Conservation (phyloP, 2,797 vertebrate genomes). For the Chelon auratus region DNA sequence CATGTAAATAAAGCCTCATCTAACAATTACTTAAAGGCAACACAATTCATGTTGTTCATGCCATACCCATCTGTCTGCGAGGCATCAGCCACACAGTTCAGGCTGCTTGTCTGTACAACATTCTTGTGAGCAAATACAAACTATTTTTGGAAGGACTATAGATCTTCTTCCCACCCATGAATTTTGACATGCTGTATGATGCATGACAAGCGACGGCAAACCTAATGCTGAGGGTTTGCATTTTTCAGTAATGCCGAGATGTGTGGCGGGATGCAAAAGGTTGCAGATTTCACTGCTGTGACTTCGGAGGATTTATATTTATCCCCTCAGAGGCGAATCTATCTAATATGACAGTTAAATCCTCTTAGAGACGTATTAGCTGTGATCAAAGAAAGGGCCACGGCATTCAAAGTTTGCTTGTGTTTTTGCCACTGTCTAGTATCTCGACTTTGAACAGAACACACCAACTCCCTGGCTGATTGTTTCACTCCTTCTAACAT, state of each 20-base stretch:
- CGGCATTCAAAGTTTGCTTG: slow-evolving; percentile 45
- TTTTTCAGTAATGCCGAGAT: slow-evolving; percentile 49
- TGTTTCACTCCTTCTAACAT: slow-evolving; percentile 6
- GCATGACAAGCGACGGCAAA: slow-evolving; percentile 36
- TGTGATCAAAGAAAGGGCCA: slow-evolving; percentile 75
- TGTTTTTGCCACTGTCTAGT: slow-evolving; percentile 40
- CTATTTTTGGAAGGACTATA: slow-evolving; percentile 16
- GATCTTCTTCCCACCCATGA: slow-evolving; percentile 32
- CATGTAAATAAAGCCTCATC: background rate
- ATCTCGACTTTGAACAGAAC: slow-evolving; percentile 42
- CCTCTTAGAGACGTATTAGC: slow-evolving; percentile 72
- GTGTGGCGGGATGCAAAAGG: slow-evolving; percentile 56
- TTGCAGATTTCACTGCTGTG: slow-evolving; percentile 64
- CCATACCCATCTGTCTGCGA: slow-evolving; percentile 5
- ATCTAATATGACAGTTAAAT: slow-evolving; percentile 79
- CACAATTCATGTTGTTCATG: background rate
- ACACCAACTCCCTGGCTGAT: slow-evolving; percentile 33
- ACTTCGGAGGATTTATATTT: slow-evolving; percentile 70
- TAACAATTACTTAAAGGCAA: slow-evolving; percentile 12
- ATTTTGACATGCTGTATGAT: slow-evolving; percentile 49
- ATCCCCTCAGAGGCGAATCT: slow-evolving; percentile 73
- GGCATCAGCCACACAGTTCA: background rate
- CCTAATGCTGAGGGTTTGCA: slow-evolving; percentile 49
- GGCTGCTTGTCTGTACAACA: background rate
- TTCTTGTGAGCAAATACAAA: slow-evolving; percentile 16